Base-by-base conservation (phyloP, 2,888 invertebrate genomes). In the Nomada hirtipes region DNA sequence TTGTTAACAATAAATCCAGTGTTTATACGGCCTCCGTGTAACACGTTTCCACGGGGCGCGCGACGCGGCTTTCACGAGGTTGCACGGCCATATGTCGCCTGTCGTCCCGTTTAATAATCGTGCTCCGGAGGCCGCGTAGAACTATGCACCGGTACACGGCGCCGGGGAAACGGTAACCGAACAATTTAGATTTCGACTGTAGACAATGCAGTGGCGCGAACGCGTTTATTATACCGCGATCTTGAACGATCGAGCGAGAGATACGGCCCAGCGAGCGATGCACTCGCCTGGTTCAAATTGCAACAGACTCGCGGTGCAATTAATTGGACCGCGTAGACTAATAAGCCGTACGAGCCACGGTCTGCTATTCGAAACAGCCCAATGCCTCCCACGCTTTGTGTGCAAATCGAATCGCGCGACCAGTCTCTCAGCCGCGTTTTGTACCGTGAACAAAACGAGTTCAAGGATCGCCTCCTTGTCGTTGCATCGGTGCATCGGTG, bases 1-100 rank as follows among this genome's bases (percentile, higher is more conserved):
- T 64, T 74, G 61, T 75, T 75, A 76, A 76, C 81, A 61, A 82
- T 81, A 76, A 82, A 82, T 82, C 53, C 76, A 61, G 18, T 55
- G 82, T 80, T 81, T 70, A 63, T 70, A 72, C 44, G 47, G 53
- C n/a, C n/a, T 23, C 20, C 18, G 55, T 71, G 68, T 59, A 82
- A 82, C 80, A 68, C 71, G 71, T 71, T 63, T 72, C 75, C 65
- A 23, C 15, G 70, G 44, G 60, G 20, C 29, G 15, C 23, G 53
- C 64, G 29, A 64, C 36, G 67, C 67, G 67, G 42, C 20, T 7
- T 42, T 55, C 18, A 7, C 13, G 61, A 36, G 50, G 0, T 42
- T 47, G 29, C 20, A 55, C 11, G 10, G 55, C 67, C 79, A 53
- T 69, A 68, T 76, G 78, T 69, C 64, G 50, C 57, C 50, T 59